Percentiles rank a stretch among this genome's conserved stretches.
Evolutionary conservation across 2,113 vertebrate species (phyloP).

Genomic region (Silurus meridionalis): DNA sequence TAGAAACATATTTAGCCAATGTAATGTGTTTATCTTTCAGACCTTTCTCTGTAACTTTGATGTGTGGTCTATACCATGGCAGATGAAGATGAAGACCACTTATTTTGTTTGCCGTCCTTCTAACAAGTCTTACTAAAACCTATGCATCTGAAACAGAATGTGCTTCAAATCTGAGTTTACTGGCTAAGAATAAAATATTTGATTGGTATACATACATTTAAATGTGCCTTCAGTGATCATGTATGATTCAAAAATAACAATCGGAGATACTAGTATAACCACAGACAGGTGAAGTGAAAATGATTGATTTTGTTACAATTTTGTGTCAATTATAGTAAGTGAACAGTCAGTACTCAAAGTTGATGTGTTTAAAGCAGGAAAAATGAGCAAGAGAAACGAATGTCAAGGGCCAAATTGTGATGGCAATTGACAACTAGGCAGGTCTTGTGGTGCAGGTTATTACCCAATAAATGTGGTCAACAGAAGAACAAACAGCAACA

Average conservation of each 20-base stretch:
- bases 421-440: too few species aligned
- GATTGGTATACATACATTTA: not conserved
- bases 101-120: constrained; percentile 52
- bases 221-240: not conserved
- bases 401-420: too few species aligned
- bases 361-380: too few species aligned
- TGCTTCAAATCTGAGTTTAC: not conserved
- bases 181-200: constrained; percentile 4
- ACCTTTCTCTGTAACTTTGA: constrained; percentile 64
- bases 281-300: too few species aligned
- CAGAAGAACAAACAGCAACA: too few species aligned
- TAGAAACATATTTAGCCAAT: not conserved
- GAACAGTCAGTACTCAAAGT: too few species aligned
- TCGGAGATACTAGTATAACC: too few species aligned
- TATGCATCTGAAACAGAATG: not conserved
- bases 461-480: too few species aligned
- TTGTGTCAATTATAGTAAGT: too few species aligned
- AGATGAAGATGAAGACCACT: constrained; percentile 46
- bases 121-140: not conserved
- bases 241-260: not conserved
- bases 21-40: constrained; percentile 56
- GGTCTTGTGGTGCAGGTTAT: too few species aligned
- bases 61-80: constrained; percentile 67
- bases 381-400: too few species aligned
- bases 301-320: too few species aligned